phyloP scores from a whole-genome alignment of 2,797 vertebrate genomes.

The Cheracebus regulus region DNA sequence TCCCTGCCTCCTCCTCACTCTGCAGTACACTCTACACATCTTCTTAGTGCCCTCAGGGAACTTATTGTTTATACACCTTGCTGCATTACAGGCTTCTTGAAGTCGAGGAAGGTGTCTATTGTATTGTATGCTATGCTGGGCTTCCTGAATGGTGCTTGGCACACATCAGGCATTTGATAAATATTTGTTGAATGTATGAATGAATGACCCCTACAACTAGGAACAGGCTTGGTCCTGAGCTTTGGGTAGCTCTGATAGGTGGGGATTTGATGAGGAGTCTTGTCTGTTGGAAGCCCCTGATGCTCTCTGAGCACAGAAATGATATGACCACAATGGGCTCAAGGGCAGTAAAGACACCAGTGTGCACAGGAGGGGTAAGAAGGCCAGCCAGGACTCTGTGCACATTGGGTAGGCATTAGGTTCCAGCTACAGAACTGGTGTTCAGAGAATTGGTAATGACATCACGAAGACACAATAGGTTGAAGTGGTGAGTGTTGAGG shows the following conservation, averaged over 20 bases:
- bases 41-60: not conserved
- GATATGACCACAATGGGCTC: not conserved
- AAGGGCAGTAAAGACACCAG: not conserved
- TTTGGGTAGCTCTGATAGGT: not conserved
- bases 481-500: not conserved
- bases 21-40: not conserved
- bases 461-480: not conserved
- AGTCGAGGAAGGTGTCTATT: not conserved
- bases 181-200: not conserved
- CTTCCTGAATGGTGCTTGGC: not conserved
- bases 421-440: not conserved
- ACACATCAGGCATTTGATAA: not conserved
- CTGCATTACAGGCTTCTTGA: not conserved
- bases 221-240: not conserved
- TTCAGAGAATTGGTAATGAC: not conserved
- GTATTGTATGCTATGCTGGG: not conserved
- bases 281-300: not conserved
- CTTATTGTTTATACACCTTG: not conserved
- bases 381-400: not conserved
- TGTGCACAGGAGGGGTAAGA: not conserved
- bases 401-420: not conserved
- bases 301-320: slow-evolving; percentile 11
- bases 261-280: not conserved
- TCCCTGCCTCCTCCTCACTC: not conserved
- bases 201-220: not conserved